These are phyloP conservation scores for Podarcis muralis DNA, from an alignment of 2,113 vertebrate genomes.

Conservation along the genomic window DNA sequence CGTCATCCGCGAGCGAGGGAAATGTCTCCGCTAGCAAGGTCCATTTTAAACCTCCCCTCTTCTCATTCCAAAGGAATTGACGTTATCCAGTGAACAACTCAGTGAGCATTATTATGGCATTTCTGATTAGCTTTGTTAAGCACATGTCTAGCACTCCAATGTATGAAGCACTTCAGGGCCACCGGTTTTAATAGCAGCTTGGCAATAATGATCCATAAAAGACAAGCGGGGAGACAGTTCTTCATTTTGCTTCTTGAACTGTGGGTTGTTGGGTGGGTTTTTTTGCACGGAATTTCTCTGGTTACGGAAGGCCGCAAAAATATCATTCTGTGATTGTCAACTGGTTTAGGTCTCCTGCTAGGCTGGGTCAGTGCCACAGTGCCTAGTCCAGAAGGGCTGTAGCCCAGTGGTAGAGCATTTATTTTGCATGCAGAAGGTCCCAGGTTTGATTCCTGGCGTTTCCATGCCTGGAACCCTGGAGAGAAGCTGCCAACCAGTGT, in stretches of 20 bases:
- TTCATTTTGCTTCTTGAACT: neutral
- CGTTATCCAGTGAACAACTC: constrained; percentile 9
- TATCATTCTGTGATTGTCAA: neutral
- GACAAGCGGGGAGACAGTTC: neutral
- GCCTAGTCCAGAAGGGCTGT: too few species aligned
- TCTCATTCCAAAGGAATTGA: neutral
- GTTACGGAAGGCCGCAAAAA: neutral
- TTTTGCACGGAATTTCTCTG: neutral
- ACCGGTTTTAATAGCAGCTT: neutral
- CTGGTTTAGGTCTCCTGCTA: neutral
- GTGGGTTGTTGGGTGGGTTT: too few species aligned
- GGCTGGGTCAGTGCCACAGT: too few species aligned
- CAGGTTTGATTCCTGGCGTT: too few species aligned
- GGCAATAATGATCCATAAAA: neutral
- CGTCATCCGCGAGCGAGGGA: neutral
- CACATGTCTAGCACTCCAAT: neutral
- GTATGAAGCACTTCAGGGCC: neutral
- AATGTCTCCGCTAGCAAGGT: neutral
- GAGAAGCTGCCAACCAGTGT: too few species aligned
- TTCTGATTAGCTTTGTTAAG: neutral
- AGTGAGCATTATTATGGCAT: neutral
- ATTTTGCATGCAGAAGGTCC: too few species aligned
- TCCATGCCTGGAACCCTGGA: too few species aligned
- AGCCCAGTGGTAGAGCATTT: too few species aligned
- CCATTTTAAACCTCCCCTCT: neutral